These are phyloP conservation scores for Cyanoderma ruficeps DNA, from an alignment of 2,113 vertebrate genomes.

Conservation along the genomic window DNA sequence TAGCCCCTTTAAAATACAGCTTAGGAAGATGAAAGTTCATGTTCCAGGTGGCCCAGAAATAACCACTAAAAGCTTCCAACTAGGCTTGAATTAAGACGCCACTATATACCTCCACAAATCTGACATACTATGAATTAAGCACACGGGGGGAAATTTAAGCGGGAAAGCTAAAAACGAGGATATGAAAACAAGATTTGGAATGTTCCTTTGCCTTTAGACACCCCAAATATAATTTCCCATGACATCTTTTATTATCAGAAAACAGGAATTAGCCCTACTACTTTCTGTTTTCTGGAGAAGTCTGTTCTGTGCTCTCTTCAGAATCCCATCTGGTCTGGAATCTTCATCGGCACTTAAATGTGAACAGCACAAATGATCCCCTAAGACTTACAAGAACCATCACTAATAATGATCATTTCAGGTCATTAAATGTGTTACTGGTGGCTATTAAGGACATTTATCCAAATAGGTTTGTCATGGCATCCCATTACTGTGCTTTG, in stretches of 20 bases:
- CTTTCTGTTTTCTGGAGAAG: background rate
- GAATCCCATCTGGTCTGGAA: background rate
- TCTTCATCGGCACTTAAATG: background rate
- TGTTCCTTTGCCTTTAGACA: background rate
- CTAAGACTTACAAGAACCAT: background rate
- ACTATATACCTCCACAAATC: background rate
- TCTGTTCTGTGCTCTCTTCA: background rate
- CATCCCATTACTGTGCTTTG: background rate
- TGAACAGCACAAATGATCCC: background rate
- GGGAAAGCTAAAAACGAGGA: background rate
- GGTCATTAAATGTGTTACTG: background rate
- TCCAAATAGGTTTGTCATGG: background rate
- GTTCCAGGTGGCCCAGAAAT: constrained; percentile 37
- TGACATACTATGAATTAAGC: background rate
- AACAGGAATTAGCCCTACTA: background rate
- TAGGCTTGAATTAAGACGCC: constrained; percentile 15
- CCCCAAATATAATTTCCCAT: background rate
- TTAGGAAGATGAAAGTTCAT: background rate
- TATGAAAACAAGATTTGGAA: background rate
- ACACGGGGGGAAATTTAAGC: background rate
- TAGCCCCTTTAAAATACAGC: background rate
- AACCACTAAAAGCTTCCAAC: background rate
- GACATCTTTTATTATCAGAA: background rate
- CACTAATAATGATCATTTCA: background rate
- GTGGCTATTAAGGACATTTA: background rate